Conservation (phyloP, 2,797 vertebrate species). For the Eremophila alpestris region DNA sequence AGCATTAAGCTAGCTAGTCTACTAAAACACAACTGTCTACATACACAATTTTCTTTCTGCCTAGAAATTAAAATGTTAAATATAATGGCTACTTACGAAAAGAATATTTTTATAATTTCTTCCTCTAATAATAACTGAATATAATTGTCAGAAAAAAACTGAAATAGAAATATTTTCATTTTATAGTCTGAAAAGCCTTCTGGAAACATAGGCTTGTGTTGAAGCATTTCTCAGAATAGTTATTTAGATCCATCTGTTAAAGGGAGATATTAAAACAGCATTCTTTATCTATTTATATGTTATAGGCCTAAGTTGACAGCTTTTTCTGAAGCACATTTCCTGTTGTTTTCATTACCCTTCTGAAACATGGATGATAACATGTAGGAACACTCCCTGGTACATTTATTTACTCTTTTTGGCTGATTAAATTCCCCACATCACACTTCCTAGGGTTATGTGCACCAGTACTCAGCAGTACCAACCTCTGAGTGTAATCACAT, state of each 20-base stretch:
- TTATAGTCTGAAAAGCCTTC: background rate
- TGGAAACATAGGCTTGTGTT: background rate
- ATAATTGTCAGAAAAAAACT: background rate
- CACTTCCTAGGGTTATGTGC: background rate
- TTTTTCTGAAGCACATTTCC: background rate
- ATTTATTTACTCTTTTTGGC: background rate
- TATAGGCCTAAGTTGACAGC: background rate
- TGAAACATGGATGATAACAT: background rate
- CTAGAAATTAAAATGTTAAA: background rate
- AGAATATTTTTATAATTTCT: background rate
- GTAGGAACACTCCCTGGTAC: background rate
- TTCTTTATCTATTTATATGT: background rate
- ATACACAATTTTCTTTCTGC: background rate
- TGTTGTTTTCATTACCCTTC: background rate
- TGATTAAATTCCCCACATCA: background rate
- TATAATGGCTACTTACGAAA: background rate
- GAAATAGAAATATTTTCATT: background rate
- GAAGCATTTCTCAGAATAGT: slow-evolving; percentile 4
- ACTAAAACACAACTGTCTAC: background rate
- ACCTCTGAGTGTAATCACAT: background rate
- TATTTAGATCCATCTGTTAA: background rate
- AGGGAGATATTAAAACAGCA: background rate
- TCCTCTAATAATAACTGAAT: background rate
- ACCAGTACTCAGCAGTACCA: background rate
- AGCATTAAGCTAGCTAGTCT: background rate